Conservation (phyloP, 2,797 vertebrate genomes). For the Numenius phaeopus region DNA sequence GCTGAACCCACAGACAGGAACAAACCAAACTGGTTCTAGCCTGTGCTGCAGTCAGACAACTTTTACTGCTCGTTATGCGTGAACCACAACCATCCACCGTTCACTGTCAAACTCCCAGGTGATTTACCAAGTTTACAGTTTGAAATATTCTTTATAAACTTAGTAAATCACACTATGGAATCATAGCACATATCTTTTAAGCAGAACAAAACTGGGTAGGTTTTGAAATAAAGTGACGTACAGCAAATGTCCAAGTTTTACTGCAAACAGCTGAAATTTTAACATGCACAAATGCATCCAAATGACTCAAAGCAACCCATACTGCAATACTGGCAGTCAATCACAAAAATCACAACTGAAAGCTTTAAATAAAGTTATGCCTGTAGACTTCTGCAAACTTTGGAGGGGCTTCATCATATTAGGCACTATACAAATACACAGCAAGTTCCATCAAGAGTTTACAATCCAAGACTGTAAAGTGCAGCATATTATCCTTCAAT, state of each 20-base stretch:
- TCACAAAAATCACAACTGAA: neutral
- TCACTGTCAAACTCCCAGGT: neutral
- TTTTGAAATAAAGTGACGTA: neutral
- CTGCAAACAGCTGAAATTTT: neutral
- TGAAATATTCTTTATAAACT: neutral
- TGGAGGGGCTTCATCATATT: neutral
- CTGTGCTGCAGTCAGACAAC: neutral
- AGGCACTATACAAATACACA: neutral
- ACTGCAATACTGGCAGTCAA: neutral
- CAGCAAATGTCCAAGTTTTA: neutral
- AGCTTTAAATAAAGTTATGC: neutral
- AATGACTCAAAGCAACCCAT: neutral
- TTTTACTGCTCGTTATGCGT: conserved; percentile 39
- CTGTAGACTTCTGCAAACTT: neutral
- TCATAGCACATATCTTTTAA: neutral
- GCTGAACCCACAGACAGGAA: neutral
- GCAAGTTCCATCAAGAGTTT: neutral
- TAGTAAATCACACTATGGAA: neutral
- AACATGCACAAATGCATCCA: neutral
- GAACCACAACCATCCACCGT: conserved; percentile 13
- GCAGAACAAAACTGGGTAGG: neutral
- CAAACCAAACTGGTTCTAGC: conserved; percentile 51
- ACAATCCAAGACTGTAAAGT: neutral
- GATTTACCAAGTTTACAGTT: neutral
- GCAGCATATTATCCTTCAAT: neutral